Conservation (phyloP, 2,888 invertebrate genomes). For the Euphydryas editha region DNA sequence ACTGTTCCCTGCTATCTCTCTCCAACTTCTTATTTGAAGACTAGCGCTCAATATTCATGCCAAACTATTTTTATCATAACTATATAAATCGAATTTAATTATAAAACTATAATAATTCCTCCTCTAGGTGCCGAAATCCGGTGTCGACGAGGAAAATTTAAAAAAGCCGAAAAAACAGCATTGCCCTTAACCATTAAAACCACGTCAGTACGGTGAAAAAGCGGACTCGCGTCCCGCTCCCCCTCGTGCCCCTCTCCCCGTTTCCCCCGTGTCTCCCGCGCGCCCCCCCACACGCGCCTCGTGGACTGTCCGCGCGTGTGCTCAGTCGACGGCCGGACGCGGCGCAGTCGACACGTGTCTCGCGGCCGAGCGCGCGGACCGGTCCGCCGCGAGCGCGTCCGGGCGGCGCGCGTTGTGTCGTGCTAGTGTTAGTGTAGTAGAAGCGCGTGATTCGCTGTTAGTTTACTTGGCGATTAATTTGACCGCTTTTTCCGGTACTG, state of each 20-base stretch:
- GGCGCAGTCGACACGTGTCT: no score
- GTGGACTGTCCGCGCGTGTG: background rate
- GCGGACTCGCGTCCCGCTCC: constrained; percentile 57
- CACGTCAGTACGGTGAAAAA: constrained; percentile 76
- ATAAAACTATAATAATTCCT: background rate
- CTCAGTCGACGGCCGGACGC: no score
- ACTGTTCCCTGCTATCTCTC: no score
- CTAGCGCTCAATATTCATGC: no score
- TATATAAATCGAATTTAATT: no score
- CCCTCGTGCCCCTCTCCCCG: constrained; percentile 23
- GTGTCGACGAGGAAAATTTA: constrained; percentile 91
- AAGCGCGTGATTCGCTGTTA: constrained; percentile 59
- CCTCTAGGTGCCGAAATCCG: constrained; percentile 70
- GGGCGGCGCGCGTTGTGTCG: constrained; percentile 50
- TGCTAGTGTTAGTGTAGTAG: constrained; percentile 53
- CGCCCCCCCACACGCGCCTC: constrained; percentile 15
- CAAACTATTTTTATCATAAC: no score
- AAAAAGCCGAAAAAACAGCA: constrained; percentile 90
- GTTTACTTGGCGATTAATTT: constrained; percentile 51
- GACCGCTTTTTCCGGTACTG: constrained; percentile 73
- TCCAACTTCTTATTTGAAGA: no score
- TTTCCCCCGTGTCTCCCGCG: constrained; percentile 27
- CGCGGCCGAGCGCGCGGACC: no score
- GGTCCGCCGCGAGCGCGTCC: constrained; percentile 28
- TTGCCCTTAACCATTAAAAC: constrained; percentile 86